Conservation (phyloP, 2,797 vertebrate genomes). For the Miichthys miiuy region DNA sequence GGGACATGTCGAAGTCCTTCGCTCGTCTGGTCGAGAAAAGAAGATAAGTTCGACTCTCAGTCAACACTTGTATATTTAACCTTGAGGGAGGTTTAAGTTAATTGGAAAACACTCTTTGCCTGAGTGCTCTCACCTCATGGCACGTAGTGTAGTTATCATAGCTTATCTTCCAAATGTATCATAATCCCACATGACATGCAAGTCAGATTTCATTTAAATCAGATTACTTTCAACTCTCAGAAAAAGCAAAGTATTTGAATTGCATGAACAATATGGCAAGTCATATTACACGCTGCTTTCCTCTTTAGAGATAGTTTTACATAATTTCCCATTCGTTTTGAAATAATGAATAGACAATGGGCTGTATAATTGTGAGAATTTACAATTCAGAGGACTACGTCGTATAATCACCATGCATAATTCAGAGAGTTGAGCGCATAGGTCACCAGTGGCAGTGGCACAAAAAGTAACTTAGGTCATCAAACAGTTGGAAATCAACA, state of each 20-base stretch:
- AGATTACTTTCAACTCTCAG: conserved; percentile 82
- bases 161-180: conserved; percentile 79
- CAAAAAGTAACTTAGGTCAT: conserved; percentile 72
- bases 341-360: conserved; percentile 90
- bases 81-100: conserved; percentile 77
- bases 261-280: conserved; percentile 89
- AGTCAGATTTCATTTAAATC: conserved; percentile 83
- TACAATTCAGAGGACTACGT: conserved; percentile 86
- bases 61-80: conserved; percentile 78
- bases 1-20: conserved; percentile 29
- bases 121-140: conserved; percentile 75
- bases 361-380: conserved; percentile 87
- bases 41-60: conserved; percentile 58
- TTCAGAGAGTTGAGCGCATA: conserved; percentile 72
- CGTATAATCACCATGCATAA: conserved; percentile 85
- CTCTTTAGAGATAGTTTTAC: conserved; percentile 88
- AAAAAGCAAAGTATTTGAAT: conserved; percentile 86
- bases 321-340: conserved; percentile 87
- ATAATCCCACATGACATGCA: conserved; percentile 79
- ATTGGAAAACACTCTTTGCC: conserved; percentile 79
- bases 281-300: conserved; percentile 86
- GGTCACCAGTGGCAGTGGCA: conserved; percentile 74
- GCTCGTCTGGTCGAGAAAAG: conserved; percentile 45
- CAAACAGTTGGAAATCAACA: conserved; percentile 61
- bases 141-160: conserved; percentile 73